A percentile compares a stretch with the other conserved stretches of the same genome.
These are phyloP conservation scores for Caenorhabditis uteleia DNA, from an alignment of 2,888 invertebrate species.

Conservation along the genomic window DNA sequence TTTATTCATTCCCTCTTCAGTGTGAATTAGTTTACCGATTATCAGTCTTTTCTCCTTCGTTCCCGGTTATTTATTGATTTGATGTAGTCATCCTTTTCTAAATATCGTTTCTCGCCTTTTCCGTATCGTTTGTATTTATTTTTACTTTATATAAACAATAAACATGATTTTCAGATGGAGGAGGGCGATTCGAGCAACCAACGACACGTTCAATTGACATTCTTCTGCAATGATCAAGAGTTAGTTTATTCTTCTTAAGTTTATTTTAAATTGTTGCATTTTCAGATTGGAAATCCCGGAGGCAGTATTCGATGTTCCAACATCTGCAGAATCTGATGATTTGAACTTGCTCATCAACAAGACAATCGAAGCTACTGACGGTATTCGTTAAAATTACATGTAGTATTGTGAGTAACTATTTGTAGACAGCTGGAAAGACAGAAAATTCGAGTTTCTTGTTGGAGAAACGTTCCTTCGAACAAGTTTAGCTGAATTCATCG, in stretches of 20 bases:
- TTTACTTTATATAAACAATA: background rate
- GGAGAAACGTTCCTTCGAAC: slow-evolving; percentile 60
- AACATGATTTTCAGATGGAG: background rate
- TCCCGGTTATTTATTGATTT: background rate
- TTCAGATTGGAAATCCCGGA: slow-evolving; percentile 40
- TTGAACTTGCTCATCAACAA: slow-evolving; percentile 63
- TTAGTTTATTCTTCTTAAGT: slow-evolving; percentile 18
- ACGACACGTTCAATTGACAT: slow-evolving; percentile 46
- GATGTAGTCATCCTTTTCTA: background rate
- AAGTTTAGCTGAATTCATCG: slow-evolving; percentile 60
- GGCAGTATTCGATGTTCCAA: slow-evolving; percentile 52
- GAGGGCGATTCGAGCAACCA: slow-evolving; percentile 16
- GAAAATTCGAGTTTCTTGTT: slow-evolving; percentile 64
- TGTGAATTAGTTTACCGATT: background rate
- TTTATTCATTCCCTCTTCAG: background rate
- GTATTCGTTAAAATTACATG: slow-evolving; percentile 25
- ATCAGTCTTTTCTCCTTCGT: background rate
- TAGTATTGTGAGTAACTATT: background rate
- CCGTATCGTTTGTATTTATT: background rate
- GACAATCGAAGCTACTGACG: slow-evolving; percentile 48
- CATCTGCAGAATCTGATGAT: slow-evolving; percentile 47
- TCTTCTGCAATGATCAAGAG: slow-evolving; percentile 40
- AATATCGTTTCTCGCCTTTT: background rate
- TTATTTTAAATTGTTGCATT: background rate
- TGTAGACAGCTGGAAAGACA: slow-evolving; percentile 60